Evolutionary conservation across 2,113 vertebrate genomes (phyloP).

Genomic region (Eptatretus burgeri): DNA sequence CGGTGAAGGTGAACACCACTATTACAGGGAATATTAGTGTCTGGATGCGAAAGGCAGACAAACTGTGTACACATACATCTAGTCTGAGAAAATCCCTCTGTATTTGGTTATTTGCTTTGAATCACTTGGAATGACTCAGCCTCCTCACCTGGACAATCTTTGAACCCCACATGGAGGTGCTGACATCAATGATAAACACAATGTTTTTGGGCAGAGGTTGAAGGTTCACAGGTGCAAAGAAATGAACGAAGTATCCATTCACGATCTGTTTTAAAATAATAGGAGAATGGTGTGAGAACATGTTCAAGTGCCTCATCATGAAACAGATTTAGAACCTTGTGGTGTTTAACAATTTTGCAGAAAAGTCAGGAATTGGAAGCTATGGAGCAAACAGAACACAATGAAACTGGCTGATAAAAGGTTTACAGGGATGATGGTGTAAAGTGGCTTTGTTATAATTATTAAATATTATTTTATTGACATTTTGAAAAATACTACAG

Average conservation of each 20-base stretch:
- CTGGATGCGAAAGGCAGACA: too few relatives aligned
- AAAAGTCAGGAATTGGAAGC: background rate
- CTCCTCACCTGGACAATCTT: slow-evolving; percentile 77
- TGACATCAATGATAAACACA: slow-evolving; percentile 83
- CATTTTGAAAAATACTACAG: too few relatives aligned
- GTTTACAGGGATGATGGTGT: background rate
- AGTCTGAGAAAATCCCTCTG: too few relatives aligned
- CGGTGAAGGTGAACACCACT: background rate
- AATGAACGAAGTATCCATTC: slow-evolving; percentile 75
- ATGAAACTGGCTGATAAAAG: background rate
- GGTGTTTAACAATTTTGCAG: background rate
- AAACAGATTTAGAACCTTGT: background rate
- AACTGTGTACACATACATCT: too few relatives aligned
- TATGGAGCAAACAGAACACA: background rate
- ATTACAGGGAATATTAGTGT: too few relatives aligned
- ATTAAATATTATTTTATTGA: too few relatives aligned
- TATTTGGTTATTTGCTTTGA: too few relatives aligned
- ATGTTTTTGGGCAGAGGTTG: slow-evolving; percentile 80
- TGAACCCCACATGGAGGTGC: slow-evolving; percentile 88
- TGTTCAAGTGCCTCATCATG: too few relatives aligned
- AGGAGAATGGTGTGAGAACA: background rate
- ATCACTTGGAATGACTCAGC: too few relatives aligned
- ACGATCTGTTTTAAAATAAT: slow-evolving; percentile 32
- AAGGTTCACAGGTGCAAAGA: slow-evolving; percentile 58
- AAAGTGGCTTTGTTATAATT: too few relatives aligned